Percentiles rank a stretch among this genome's conserved stretches.
These are phyloP conservation scores for Dioctria rufipes DNA, from an alignment of 2,888 invertebrate genomes.

Conservation along the genomic window DNA sequence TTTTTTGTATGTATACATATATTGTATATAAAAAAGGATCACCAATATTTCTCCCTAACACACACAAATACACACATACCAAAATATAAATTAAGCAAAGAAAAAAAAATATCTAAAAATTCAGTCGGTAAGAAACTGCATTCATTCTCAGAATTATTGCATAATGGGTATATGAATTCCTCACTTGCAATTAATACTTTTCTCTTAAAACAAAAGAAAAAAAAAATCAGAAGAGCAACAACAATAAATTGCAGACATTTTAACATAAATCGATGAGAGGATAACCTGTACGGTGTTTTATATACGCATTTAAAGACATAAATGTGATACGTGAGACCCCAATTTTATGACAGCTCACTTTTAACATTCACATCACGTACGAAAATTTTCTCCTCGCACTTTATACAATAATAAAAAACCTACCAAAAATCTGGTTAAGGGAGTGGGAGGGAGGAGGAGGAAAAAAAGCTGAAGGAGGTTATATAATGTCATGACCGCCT, in stretches of 20 bases:
- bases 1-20: no score
- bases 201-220: not conserved
- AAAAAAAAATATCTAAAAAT: no score
- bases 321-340: slow-evolving; percentile 1
- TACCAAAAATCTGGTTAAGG: not conserved
- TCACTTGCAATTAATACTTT: not conserved
- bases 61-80: no score
- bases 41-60: no score
- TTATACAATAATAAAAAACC: not conserved
- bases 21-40: no score
- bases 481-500: not conserved
- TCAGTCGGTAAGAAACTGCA: no score
- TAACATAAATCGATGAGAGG: not conserved
- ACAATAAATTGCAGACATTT: not conserved
- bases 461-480: not conserved
- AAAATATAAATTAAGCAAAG: no score
- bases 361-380: not conserved
- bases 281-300: not conserved
- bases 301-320: not conserved
- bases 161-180: no score
- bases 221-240: no score
- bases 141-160: no score
- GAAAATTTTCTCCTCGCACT: not conserved
- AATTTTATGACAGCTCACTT: not conserved
- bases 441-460: not conserved